Base-by-base conservation (phyloP, 2,797 vertebrate species). In the Hydrocynus forskahlii region DNA sequence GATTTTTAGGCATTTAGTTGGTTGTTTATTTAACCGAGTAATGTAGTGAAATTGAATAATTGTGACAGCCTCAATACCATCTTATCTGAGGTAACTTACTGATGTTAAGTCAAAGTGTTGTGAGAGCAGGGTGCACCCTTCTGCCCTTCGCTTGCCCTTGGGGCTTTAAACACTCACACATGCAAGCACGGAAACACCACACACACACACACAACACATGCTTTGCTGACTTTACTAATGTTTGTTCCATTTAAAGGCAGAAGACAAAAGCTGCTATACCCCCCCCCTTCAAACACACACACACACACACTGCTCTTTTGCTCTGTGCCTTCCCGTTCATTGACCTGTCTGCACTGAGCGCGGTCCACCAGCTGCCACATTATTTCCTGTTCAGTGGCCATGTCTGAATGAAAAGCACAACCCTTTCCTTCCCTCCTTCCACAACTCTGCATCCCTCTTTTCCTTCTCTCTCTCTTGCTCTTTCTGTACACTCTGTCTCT, bases 291-390 rank as follows among this genome's bases (percentile, higher is more conserved):
- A 76, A 76, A 85, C 81, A 79, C 80, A 70, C 78, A 59, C 67
- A 45, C 76, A 79, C 80, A 71, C 78, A 59, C 50, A 48, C 70
- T 50, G 60, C 59, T 76, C 77, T 64, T 70, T 73, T 74, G 75
- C 73, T 69, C 62, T 16, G 12, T 69, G 70, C 73, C 43, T 70
- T 81, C 68, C 84, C 84, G 73, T 88, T 81, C 85, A 84, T 83
- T 80, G 84, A 89, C 89, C 89, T 89, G 87, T 90, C 89, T 87
- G 63, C 29, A 76, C 78, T 70, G 83, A 83, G 80, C 73, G 48
- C 83, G 81, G 87, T 90, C 81, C 84, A 90, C 84, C 92, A 93
- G 92, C 91, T 94, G 93, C 88, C 86, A 79, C 86, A 87, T 93
- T 92, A 92, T 86, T 92, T 90, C 84, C 92, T 88, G 85, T 76